Percentiles rank a stretch among this genome's conserved stretches.
Conservation (phyloP, 2,888 invertebrate genomes). For the Callyntrura guangdongensis region DNA sequence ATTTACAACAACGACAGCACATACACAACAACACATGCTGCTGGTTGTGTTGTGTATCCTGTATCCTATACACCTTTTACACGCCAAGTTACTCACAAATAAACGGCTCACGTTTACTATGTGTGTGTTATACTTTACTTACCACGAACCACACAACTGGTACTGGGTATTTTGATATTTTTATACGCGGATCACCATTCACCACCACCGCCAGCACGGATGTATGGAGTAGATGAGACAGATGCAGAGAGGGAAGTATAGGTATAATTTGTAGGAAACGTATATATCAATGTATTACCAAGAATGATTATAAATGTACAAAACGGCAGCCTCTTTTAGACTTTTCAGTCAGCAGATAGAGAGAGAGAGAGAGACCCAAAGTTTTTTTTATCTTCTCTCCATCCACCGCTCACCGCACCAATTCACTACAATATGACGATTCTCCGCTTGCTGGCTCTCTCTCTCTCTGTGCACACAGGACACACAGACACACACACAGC, state of each 20-base stretch:
- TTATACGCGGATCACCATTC: neutral
- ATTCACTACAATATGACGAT: neutral
- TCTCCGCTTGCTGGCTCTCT: neutral
- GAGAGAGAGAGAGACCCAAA: conserved; percentile 4
- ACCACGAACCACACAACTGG: conserved; percentile 12
- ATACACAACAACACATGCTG: neutral
- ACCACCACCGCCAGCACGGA: neutral
- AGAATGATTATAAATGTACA: neutral
- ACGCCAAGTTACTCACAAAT: conserved; percentile 21
- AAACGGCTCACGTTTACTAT: neutral
- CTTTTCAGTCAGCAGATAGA: neutral
- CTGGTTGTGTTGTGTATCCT: conserved; percentile 20
- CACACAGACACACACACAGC: too few relatives aligned
- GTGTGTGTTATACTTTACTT: neutral
- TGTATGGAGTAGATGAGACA: conserved; percentile 10
- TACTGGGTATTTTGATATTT: conserved; percentile 31
- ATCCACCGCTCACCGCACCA: conserved; percentile 39
- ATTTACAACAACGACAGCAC: too few relatives aligned
- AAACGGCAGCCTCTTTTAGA: conserved; percentile 29
- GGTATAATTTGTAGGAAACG: neutral
- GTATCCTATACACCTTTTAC: conserved; percentile 28
- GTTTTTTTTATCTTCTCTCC: conserved; percentile 50
- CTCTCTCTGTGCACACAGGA: neutral
- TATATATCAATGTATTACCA: neutral
- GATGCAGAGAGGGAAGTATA: neutral